Conservation (phyloP, 92 coral and sea anemone genomes). For the Paramuricea clavata region DNA sequence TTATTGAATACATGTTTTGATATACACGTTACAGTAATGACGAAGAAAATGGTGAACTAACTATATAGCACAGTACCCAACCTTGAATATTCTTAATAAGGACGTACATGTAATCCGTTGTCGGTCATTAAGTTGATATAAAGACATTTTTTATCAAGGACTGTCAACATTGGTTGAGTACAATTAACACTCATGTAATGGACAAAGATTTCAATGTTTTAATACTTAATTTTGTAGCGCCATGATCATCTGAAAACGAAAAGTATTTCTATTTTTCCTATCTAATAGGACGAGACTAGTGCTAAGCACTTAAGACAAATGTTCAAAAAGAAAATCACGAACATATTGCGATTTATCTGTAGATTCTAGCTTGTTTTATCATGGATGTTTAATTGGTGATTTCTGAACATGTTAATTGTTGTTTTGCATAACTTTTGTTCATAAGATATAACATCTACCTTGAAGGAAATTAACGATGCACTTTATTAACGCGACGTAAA, state of each 20-base stretch:
- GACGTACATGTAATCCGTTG: not conserved
- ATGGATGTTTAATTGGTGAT: no score
- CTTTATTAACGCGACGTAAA: no score
- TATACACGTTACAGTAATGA: not conserved
- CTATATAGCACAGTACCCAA: not conserved
- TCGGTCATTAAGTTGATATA: not conserved
- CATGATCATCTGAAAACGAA: not conserved
- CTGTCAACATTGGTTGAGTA: not conserved
- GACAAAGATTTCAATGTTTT: not conserved
- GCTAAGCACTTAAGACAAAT: no score
- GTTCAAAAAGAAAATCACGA: no score
- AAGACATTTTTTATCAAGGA: not conserved
- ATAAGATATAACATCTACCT: no score
- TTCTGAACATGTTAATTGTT: no score
- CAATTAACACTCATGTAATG: not conserved
- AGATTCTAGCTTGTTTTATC: no score
- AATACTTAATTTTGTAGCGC: not conserved
- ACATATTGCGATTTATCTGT: no score
- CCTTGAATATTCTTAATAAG: not conserved
- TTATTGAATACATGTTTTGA: not conserved
- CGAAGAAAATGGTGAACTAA: constrained; percentile 6
- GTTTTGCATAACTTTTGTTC: no score
- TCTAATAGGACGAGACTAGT: no score
- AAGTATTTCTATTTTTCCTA: no score
- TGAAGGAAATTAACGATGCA: no score